These are phyloP conservation scores for Antheraea mylitta DNA, from an alignment of 1,140 invertebrate species.

Conservation along the genomic window DNA sequence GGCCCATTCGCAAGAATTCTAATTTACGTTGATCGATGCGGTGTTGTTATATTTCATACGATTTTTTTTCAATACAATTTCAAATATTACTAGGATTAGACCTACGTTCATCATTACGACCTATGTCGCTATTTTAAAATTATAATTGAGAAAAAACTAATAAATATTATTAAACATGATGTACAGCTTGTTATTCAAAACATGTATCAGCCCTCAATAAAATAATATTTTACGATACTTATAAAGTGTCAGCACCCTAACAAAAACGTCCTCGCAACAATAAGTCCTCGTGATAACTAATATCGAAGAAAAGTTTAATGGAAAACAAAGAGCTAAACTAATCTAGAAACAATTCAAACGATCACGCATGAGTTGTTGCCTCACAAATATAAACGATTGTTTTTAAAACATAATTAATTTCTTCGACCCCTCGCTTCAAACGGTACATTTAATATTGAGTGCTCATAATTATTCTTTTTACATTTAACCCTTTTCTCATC, in stretches of 20 bases:
- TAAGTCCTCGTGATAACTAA: slow-evolving; percentile 33
- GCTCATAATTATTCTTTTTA: slow-evolving; percentile 76
- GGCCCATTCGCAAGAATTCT: no score
- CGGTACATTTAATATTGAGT: slow-evolving; percentile 77
- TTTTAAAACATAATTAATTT: slow-evolving; percentile 79
- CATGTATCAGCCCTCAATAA: neutral
- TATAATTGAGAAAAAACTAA: no score
- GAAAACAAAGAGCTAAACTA: slow-evolving; percentile 74
- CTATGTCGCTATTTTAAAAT: no score
- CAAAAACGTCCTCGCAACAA: slow-evolving; percentile 5
- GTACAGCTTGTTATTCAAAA: neutral
- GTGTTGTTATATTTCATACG: no score
- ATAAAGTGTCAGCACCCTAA: neutral
- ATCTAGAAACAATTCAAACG: slow-evolving; percentile 74
- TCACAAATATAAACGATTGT: slow-evolving; percentile 76
- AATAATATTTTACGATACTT: slow-evolving; percentile 2
- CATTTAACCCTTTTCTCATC: slow-evolving; percentile 72
- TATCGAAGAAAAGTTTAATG: slow-evolving; percentile 66
- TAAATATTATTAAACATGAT: no score
- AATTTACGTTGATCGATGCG: no score
- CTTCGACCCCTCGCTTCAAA: slow-evolving; percentile 69
- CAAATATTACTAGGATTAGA: no score
- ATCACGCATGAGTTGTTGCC: slow-evolving; percentile 72
- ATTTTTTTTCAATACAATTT: no score
- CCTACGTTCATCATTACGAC: no score